phyloP scores from a whole-genome alignment of 2,797 vertebrate genomes.

The Lacerta agilis region DNA sequence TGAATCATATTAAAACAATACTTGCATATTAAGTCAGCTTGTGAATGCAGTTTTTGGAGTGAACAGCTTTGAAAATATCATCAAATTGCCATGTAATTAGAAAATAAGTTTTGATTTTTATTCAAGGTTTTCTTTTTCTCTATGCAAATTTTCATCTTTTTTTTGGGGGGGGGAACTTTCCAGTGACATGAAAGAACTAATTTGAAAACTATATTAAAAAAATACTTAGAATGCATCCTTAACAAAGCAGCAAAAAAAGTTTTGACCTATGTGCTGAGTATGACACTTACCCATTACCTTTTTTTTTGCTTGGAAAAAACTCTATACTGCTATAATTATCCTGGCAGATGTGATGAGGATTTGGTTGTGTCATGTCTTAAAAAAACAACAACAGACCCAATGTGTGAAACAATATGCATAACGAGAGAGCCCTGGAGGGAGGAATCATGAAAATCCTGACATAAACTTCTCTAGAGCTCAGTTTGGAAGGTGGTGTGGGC shows the following conservation, averaged over 20 bases:
- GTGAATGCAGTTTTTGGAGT: slow-evolving; percentile 70
- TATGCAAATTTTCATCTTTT: slow-evolving; percentile 70
- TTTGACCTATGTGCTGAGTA: slow-evolving; percentile 42
- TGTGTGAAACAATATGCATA: slow-evolving; percentile 7
- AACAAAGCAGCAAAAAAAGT: slow-evolving; percentile 36
- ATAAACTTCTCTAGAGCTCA: not conserved
- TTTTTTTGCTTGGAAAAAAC: slow-evolving; percentile 28
- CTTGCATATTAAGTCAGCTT: slow-evolving; percentile 79
- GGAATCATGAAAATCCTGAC: slow-evolving; percentile 28
- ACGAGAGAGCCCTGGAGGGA: slow-evolving; percentile 1
- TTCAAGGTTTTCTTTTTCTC: slow-evolving; percentile 82
- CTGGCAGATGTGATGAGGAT: slow-evolving; percentile 14
- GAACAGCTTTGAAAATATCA: slow-evolving; percentile 80
- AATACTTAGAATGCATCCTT: slow-evolving; percentile 58
- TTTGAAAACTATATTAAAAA: slow-evolving; percentile 54
- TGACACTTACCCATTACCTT: not conserved
- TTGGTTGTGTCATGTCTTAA: slow-evolving; percentile 12
- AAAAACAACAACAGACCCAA: slow-evolving; percentile 11
- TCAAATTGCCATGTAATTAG: slow-evolving; percentile 73
- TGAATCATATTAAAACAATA: slow-evolving; percentile 82
- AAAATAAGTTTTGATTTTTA: slow-evolving; percentile 81
- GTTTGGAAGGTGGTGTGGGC: not conserved
- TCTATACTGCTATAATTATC: slow-evolving; percentile 39
- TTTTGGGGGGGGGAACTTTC: slow-evolving; percentile 59
- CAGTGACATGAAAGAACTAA: slow-evolving; percentile 62